Percentiles rank a stretch among this genome's conserved stretches.
Evolutionary conservation across 2,797 vertebrate genomes (phyloP).

Genomic region (Vultur gryphus): DNA sequence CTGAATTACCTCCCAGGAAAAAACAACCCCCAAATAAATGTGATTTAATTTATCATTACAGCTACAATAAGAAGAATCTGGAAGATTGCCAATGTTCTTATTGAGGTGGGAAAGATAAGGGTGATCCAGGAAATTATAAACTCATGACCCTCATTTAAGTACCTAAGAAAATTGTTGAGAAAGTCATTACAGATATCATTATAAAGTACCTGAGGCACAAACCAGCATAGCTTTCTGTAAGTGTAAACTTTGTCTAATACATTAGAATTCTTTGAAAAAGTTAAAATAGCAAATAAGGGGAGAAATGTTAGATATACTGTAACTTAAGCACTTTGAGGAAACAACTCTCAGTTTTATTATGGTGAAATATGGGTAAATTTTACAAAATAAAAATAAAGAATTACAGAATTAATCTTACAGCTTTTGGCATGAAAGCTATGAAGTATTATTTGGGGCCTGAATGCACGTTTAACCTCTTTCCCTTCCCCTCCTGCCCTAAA

Average conservation of each 20-base stretch:
- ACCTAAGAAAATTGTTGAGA: not conserved
- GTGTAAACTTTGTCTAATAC: not conserved
- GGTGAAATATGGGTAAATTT: not conserved
- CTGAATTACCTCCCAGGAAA: not conserved
- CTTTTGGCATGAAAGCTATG: constrained; percentile 9
- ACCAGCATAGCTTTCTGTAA: not conserved
- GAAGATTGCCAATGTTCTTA: not conserved
- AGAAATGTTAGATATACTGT: not conserved
- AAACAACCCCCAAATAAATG: not conserved
- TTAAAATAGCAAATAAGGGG: not conserved
- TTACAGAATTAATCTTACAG: not conserved
- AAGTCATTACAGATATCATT: constrained; percentile 25
- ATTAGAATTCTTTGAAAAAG: not conserved
- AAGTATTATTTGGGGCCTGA: not conserved
- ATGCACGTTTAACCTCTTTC: not conserved
- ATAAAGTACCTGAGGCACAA: not conserved
- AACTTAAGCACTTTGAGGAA: constrained; percentile 43
- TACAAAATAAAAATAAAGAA: constrained; percentile 35
- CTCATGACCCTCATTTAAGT: not conserved
- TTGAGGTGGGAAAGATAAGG: not conserved
- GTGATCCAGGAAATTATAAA: constrained; percentile 3
- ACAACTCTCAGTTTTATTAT: not conserved
- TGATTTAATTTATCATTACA: not conserved
- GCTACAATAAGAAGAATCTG: not conserved
- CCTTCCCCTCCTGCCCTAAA: not conserved